phyloP scores from a whole-genome alignment of 2,797 vertebrate species.

The Tokudaia muenninki region DNA sequence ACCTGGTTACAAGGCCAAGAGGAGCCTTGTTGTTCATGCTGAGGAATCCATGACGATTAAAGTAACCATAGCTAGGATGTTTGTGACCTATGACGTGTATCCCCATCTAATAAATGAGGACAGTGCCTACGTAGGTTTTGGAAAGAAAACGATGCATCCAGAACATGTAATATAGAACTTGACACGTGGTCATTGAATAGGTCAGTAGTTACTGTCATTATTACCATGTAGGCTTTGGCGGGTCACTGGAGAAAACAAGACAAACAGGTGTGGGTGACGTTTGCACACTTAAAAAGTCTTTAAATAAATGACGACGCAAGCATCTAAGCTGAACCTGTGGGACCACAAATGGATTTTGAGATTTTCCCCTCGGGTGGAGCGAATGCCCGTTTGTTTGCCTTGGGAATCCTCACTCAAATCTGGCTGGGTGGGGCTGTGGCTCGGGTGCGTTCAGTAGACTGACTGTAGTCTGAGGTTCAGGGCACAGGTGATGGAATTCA shows the following conservation, averaged over 20 bases:
- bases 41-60: background rate
- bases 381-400: background rate
- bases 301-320: background rate
- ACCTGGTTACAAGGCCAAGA: background rate
- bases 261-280: background rate
- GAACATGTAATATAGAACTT: background rate
- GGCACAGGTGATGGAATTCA: background rate
- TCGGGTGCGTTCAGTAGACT: background rate
- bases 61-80: background rate
- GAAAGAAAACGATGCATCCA: background rate
- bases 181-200: background rate
- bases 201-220: background rate
- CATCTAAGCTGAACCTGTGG: background rate
- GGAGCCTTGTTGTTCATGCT: background rate
- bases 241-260: background rate
- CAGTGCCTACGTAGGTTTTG: background rate
- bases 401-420: background rate
- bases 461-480: background rate
- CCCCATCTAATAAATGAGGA: background rate
- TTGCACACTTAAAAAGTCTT: background rate
- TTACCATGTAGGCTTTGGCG: background rate
- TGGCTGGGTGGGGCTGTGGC: background rate
- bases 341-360: slow-evolving; percentile 1
- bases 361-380: background rate
- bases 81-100: background rate